phyloP scores from a whole-genome alignment of 2,113 vertebrate genomes.

The Mola mola region DNA sequence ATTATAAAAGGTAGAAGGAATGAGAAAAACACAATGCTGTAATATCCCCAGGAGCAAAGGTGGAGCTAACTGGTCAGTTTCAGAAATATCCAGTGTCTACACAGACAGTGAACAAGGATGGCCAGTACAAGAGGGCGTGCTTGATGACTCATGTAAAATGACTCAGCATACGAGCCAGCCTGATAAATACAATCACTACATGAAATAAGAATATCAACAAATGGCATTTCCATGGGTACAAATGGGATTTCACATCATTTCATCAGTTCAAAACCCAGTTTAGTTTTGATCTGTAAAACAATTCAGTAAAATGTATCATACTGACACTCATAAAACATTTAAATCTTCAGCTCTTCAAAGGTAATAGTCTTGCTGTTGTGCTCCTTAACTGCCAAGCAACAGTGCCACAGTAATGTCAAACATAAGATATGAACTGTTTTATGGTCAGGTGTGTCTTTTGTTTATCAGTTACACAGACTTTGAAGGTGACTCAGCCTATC shows the following conservation, averaged over 20 bases:
- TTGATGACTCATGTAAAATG: slow-evolving; percentile 40
- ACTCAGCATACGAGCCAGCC: slow-evolving; percentile 28
- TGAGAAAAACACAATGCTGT: too few species aligned
- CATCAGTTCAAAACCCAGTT: too few species aligned
- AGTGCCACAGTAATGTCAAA: neutral
- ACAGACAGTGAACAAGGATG: too few species aligned
- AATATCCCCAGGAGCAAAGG: too few species aligned
- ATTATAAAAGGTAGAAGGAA: too few species aligned
- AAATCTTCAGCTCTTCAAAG: too few species aligned
- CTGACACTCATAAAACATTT: too few species aligned
- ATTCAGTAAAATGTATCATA: too few species aligned
- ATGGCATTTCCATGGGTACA: slow-evolving; percentile 8
- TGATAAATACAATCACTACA: neutral
- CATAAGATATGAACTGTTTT: slow-evolving; percentile 12
- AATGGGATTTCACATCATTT: neutral
- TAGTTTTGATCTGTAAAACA: too few species aligned
- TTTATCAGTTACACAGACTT: slow-evolving; percentile 5
- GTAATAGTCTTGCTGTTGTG: neutral
- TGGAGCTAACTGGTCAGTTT: slow-evolving; percentile 4
- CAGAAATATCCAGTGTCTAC: neutral
- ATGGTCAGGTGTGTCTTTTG: slow-evolving; percentile 21
- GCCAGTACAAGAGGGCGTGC: too few species aligned
- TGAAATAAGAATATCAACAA: slow-evolving; percentile 1
- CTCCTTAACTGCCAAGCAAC: neutral
- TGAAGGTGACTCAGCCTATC: slow-evolving; percentile 7